phyloP scores from a whole-genome alignment of 2,113 vertebrate species.

The Chloebia gouldiae region DNA sequence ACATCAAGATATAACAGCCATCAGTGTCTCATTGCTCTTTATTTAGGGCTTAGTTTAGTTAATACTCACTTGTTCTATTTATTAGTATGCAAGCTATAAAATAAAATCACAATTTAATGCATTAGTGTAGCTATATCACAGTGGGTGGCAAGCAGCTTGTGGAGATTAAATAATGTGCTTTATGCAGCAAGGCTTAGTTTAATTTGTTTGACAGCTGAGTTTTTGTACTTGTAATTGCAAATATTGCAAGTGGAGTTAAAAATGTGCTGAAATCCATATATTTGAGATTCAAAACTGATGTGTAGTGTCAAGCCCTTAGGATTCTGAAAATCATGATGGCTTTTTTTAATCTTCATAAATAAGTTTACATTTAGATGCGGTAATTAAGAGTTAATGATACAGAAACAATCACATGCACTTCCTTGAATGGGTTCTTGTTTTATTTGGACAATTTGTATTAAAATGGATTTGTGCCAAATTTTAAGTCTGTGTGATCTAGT shows the following conservation, averaged over 20 bases:
- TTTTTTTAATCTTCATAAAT: not conserved
- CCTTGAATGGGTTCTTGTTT: not conserved
- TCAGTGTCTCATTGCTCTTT: not conserved
- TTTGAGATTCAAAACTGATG: not conserved
- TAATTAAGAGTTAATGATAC: not conserved
- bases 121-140: conserved; percentile 15
- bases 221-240: conserved; percentile 17
- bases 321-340: not conserved
- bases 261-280: not conserved
- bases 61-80: not conserved
- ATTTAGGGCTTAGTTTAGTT: conserved; percentile 13
- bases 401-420: not conserved
- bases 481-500: not conserved
- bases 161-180: conserved; percentile 54
- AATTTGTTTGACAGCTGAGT: conserved; percentile 29
- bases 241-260: not conserved
- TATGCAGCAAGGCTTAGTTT: conserved; percentile 20
- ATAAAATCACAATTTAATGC: conserved; percentile 46
- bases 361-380: not conserved
- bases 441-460: not conserved
- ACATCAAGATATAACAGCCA: not conserved
- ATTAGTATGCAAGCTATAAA: conserved; percentile 42
- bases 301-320: not conserved
- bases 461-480: not conserved
- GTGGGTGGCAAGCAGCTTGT: conserved; percentile 40